These are phyloP conservation scores for Phalera bucephala DNA, from an alignment of 2,888 invertebrate genomes.

Conservation along the genomic window DNA sequence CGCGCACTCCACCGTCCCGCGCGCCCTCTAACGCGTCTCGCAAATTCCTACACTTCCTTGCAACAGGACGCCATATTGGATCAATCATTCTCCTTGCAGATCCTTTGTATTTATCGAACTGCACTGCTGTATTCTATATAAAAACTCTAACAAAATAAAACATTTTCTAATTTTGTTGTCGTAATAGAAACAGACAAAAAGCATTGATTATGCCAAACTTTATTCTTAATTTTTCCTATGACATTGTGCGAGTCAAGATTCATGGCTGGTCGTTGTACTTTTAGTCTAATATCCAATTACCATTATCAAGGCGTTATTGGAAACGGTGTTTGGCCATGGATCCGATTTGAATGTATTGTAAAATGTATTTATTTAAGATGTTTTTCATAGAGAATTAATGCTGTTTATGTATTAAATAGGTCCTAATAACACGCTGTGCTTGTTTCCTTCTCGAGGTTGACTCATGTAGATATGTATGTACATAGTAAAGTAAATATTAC, in stretches of 20 bases:
- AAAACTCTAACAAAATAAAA: no score
- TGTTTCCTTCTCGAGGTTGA: constrained; percentile 31
- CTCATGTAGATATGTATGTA: constrained; percentile 16
- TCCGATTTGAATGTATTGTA: neutral
- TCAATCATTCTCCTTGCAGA: constrained; percentile 50
- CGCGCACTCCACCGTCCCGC: constrained; percentile 33
- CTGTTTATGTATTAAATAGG: no score
- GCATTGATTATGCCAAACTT: neutral
- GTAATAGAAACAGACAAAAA: no score
- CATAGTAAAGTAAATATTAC: constrained; percentile 18
- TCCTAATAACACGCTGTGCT: neutral
- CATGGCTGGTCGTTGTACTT: constrained; percentile 3
- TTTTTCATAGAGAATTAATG: no score
- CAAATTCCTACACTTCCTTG: constrained; percentile 49
- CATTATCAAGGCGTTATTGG: constrained; percentile 3
- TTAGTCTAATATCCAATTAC: constrained; percentile 1
- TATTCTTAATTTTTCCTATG: constrained; percentile 1
- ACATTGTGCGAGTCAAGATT: constrained; percentile 1
- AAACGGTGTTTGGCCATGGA: constrained; percentile 1
- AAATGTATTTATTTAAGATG: no score
- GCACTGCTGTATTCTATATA: no score
- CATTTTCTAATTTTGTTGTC: no score
- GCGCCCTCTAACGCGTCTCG: constrained; percentile 40
- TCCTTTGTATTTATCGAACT: constrained; percentile 4
- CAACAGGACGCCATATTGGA: constrained; percentile 67